Evolutionary conservation across 2,797 vertebrate species (phyloP).

Genomic region (Peromyscus nudipes): DNA sequence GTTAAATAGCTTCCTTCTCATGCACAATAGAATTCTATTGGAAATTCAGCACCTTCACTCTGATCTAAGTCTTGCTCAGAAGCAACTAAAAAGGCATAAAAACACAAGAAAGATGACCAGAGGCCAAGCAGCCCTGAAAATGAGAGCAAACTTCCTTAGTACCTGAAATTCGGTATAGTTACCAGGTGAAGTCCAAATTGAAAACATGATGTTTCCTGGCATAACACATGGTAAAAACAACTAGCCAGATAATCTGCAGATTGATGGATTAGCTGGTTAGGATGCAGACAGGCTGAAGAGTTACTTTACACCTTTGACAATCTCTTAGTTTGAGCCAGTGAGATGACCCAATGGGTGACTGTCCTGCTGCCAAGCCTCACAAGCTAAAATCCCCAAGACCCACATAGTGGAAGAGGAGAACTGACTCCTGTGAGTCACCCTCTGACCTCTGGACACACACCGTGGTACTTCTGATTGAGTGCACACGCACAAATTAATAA

Average conservation of each 20-base stretch:
- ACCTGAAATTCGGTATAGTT: not conserved
- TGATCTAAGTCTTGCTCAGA: not conserved
- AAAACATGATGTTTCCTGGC: conserved; percentile 12
- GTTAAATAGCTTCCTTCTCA: not conserved
- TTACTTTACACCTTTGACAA: not conserved
- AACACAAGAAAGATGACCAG: not conserved
- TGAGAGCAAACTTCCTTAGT: not conserved
- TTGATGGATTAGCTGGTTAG: not conserved
- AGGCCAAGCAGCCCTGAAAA: not conserved
- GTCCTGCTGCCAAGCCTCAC: not conserved
- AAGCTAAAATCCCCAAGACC: not conserved
- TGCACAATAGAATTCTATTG: not conserved
- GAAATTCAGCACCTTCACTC: conserved; percentile 40
- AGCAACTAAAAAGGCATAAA: not conserved
- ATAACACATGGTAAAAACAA: not conserved
- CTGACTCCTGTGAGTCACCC: not conserved
- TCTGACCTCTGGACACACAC: not conserved
- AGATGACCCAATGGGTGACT: not conserved
- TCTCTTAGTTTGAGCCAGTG: not conserved
- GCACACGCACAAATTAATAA: not conserved
- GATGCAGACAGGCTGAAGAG: not conserved
- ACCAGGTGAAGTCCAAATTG: conserved; percentile 30
- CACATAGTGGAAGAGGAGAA: not conserved
- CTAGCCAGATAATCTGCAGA: not conserved
- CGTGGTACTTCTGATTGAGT: not conserved